These are phyloP conservation scores for Sciurus vulgaris DNA, from an alignment of 2,797 vertebrate genomes.

Conservation along the genomic window DNA sequence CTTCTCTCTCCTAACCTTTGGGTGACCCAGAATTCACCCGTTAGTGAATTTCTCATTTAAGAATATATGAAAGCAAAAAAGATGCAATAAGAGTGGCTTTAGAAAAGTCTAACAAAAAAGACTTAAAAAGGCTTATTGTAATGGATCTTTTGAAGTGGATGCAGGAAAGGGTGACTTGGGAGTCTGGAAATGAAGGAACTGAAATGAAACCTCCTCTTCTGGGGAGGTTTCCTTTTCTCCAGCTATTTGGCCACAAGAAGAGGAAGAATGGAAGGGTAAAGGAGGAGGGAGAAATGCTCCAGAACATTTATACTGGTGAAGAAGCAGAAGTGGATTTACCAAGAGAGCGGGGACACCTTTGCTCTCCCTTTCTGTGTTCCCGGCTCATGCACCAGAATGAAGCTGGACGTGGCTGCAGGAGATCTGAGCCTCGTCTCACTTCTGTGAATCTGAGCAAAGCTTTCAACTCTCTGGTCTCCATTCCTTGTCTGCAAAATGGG, in stretches of 20 bases:
- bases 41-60: slow-evolving; percentile 54
- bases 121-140: neutral
- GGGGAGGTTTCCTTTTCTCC: neutral
- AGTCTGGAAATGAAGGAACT: neutral
- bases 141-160: slow-evolving; percentile 48
- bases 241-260: neutral
- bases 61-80: slow-evolving; percentile 68
- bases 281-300: no score
- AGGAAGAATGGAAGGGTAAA: neutral
- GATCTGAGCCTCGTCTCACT: no score
- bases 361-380: neutral
- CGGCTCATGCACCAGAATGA: neutral
- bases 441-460: neutral
- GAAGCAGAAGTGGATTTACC: neutral
- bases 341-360: neutral
- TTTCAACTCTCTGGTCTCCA: neutral
- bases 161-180: neutral
- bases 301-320: neutral
- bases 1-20: neutral
- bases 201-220: neutral
- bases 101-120: slow-evolving; percentile 42
- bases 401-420: fast-evolving
- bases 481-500: neutral
- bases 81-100: slow-evolving; percentile 53
- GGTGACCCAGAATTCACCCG: slow-evolving; percentile 23